These are phyloP conservation scores for Tauraco hartlaubi DNA, from an alignment of 2,797 vertebrate species.

Conservation along the genomic window DNA sequence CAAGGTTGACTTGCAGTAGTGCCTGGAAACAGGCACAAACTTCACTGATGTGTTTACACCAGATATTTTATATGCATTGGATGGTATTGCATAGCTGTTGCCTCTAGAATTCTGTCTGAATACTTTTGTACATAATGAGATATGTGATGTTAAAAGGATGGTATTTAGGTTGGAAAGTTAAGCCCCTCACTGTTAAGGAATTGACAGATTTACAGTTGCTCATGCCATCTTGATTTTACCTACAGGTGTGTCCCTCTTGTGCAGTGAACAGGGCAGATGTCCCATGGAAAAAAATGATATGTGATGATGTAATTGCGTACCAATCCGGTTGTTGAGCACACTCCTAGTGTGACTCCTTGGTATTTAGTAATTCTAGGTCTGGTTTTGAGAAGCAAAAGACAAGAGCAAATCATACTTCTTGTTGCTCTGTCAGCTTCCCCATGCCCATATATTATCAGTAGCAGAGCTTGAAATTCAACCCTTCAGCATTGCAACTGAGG, in stretches of 20 bases:
- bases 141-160: slow-evolving; percentile 1
- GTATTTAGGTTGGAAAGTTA: slow-evolving; percentile 35
- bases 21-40: neutral
- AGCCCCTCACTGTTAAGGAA: slow-evolving; percentile 11
- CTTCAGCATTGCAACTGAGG: neutral
- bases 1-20: neutral
- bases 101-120: neutral
- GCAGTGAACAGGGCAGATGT: neutral
- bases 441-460: neutral
- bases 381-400: neutral
- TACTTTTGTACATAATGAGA: neutral
- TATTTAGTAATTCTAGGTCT: neutral
- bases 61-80: neutral
- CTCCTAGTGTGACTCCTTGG: neutral
- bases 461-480: neutral
- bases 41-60: neutral
- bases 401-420: neutral
- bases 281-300: neutral
- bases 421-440: neutral
- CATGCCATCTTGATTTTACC: neutral
- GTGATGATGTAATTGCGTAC: neutral
- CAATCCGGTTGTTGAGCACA: neutral
- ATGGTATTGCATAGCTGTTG: neutral
- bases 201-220: slow-evolving; percentile 40
- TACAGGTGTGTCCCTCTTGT: neutral